Conservation (phyloP, 2,113 vertebrate genomes). For the Chaetodon auriga region DNA sequence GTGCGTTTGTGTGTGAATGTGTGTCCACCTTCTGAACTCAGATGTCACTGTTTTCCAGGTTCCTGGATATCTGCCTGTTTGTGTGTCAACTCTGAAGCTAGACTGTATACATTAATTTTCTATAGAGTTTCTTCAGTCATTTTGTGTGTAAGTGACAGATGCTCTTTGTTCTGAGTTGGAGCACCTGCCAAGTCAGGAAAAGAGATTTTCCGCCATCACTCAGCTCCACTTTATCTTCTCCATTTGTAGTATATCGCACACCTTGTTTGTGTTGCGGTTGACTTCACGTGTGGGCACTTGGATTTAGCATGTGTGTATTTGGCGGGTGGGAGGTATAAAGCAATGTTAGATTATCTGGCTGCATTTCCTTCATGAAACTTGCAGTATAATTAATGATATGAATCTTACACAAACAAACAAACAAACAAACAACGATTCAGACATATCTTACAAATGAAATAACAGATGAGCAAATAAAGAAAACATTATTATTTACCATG, state of each 20-base stretch:
- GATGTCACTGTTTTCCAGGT: constrained; percentile 10
- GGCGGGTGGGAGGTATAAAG: neutral
- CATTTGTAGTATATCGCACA: constrained; percentile 64
- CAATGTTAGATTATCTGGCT: constrained; percentile 3
- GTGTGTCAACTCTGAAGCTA: constrained; percentile 4
- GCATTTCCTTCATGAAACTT: constrained; percentile 1
- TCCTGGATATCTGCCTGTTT: constrained; percentile 3
- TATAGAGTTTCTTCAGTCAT: constrained; percentile 25
- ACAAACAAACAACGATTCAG: neutral
- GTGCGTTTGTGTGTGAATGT: constrained; percentile 9
- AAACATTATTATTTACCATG: neutral
- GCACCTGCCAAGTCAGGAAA: constrained; percentile 74
- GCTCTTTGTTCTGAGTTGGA: constrained; percentile 50
- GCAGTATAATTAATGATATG: neutral
- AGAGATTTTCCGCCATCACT: constrained; percentile 64
- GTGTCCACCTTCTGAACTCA: neutral
- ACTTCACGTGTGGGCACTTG: constrained; percentile 56
- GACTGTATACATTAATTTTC: constrained; percentile 44
- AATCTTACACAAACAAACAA: neutral
- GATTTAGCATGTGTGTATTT: neutral
- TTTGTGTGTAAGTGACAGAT: constrained; percentile 50
- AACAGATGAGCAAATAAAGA: neutral
- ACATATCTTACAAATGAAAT: neutral
- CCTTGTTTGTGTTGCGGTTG: constrained; percentile 58
- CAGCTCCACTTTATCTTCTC: constrained; percentile 69